Conservation (phyloP, 2,797 vertebrate species). For the Erpetoichthys calabaricus region DNA sequence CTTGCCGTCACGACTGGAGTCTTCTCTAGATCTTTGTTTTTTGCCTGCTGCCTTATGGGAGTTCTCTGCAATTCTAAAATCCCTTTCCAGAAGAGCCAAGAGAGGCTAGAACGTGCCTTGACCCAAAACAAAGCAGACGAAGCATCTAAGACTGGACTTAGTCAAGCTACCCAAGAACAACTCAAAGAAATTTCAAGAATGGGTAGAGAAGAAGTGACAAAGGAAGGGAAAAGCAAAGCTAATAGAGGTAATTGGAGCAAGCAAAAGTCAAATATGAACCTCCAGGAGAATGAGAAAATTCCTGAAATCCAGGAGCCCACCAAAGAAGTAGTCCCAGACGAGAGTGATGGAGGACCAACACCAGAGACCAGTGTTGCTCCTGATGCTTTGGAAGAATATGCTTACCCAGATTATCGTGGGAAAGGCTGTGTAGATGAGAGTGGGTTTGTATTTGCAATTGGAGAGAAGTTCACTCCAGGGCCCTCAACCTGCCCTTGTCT, state of each 20-base stretch:
- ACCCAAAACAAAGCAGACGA: conserved; percentile 42
- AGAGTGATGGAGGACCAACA: conserved; percentile 54
- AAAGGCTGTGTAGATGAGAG: conserved; percentile 97
- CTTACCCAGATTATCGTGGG: conserved; percentile 89
- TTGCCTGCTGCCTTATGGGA: conserved; percentile 77
- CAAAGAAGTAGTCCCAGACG: conserved; percentile 46
- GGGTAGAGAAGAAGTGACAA: conserved; percentile 42
- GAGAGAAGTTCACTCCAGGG: conserved; percentile 87
- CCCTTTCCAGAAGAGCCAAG: conserved; percentile 59
- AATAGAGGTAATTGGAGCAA: conserved; percentile 57
- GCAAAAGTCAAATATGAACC: conserved; percentile 48
- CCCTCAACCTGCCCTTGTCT: conserved; percentile 90
- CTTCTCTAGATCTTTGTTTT: conserved; percentile 65
- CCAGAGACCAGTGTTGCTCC: conserved; percentile 55
- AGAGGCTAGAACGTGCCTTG: conserved; percentile 31
- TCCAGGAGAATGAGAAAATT: conserved; percentile 41
- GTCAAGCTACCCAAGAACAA: conserved; percentile 43
- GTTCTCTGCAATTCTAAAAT: conserved; percentile 69
- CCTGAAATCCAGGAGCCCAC: conserved; percentile 47
- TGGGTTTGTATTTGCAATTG: conserved; percentile 90
- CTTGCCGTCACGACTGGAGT: conserved; percentile 81
- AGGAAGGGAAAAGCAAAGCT: conserved; percentile 48
- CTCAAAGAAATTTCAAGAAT: conserved; percentile 57
- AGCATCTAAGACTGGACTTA: conserved; percentile 37
- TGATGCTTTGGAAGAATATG: conserved; percentile 79